These are phyloP conservation scores for Alexandromys fortis DNA, from an alignment of 2,113 vertebrate species.

Conservation along the genomic window DNA sequence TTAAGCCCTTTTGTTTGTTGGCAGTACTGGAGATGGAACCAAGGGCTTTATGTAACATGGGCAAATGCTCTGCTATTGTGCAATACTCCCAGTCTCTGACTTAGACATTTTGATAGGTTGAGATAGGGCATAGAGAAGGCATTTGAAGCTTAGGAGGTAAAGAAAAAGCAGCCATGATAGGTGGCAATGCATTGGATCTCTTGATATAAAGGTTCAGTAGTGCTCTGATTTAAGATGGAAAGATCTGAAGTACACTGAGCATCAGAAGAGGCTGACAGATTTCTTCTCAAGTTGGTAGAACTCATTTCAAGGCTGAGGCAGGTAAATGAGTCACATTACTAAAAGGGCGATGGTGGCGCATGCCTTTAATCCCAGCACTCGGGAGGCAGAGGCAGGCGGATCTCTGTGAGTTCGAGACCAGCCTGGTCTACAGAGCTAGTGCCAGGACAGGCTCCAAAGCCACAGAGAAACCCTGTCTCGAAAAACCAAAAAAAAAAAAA, in stretches of 20 bases:
- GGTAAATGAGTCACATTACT: neutral
- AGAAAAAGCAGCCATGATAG: neutral
- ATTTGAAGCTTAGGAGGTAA: neutral
- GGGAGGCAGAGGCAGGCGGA: too few species aligned
- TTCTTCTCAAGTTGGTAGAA: conserved; percentile 9
- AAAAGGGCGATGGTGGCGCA: neutral
- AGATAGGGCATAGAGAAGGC: neutral
- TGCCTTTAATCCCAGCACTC: too few species aligned
- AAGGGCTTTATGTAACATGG: neutral
- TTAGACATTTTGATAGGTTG: conserved; percentile 1
- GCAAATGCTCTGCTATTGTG: neutral
- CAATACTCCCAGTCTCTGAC: neutral
- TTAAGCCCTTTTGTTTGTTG: neutral
- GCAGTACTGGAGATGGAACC: too few species aligned
- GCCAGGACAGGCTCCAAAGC: too few species aligned
- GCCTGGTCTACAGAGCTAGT: too few species aligned
- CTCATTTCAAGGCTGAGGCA: neutral
- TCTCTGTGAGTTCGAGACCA: too few species aligned
- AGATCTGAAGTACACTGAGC: neutral
- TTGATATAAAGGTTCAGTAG: neutral
- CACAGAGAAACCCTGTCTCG: too few species aligned
- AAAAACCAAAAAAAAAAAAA: too few species aligned
- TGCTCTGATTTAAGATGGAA: neutral
- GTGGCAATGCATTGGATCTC: neutral
- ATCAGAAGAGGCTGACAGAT: neutral